Conservation (phyloP, 2,888 invertebrate genomes). For the Hyles lineata region DNA sequence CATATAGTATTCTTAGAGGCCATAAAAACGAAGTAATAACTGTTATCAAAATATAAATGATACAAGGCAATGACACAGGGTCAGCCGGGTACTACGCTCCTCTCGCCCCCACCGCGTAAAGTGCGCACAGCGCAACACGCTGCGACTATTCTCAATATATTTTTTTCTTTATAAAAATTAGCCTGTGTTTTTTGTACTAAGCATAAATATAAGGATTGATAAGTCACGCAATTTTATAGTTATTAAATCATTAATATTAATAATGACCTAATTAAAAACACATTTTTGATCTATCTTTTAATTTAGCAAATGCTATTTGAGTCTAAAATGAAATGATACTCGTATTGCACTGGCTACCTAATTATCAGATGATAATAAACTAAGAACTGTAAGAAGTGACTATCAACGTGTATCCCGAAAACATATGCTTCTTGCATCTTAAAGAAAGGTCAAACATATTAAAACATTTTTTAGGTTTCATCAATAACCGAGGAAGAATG, state of each 20-base stretch:
- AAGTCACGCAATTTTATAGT: too few species aligned
- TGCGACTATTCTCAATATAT: neutral
- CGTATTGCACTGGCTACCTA: too few species aligned
- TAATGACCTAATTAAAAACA: neutral
- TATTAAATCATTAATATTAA: too few species aligned
- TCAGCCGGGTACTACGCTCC: conserved; percentile 29
- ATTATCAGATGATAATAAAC: neutral
- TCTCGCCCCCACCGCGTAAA: conserved; percentile 22
- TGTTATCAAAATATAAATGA: conserved; percentile 48
- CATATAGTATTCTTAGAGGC: conserved; percentile 30
- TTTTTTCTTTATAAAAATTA: neutral
- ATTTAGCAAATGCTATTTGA: too few species aligned
- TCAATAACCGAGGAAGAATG: too few species aligned
- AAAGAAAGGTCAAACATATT: too few species aligned
- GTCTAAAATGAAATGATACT: too few species aligned
- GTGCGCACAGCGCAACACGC: neutral
- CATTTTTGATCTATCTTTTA: neutral
- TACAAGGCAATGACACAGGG: conserved; percentile 35
- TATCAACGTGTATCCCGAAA: too few species aligned
- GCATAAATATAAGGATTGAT: neutral
- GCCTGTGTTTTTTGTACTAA: neutral
- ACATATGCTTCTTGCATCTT: too few species aligned
- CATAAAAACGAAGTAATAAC: conserved; percentile 48
- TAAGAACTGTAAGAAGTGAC: neutral
- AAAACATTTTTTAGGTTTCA: too few species aligned